Evolutionary conservation across 2,888 invertebrate species (phyloP).

Genomic region (Agrilus cyanescens): DNA sequence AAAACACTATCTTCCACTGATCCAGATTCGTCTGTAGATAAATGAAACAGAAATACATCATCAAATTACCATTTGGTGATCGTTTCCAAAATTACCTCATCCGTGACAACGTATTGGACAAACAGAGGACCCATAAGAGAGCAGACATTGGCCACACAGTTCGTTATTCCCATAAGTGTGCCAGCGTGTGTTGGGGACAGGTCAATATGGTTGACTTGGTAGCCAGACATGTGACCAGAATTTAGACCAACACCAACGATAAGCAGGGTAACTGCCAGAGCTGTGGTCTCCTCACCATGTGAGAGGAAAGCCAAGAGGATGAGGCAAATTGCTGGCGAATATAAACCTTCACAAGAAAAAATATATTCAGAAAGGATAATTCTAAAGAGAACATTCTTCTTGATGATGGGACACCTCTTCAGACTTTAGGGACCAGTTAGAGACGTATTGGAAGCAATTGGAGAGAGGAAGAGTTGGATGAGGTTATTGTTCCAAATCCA

Average conservation of each 20-base stretch:
- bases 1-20: constrained; percentile 67
- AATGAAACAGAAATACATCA: neutral
- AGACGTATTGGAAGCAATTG: too few relatives aligned
- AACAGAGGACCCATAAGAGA: constrained; percentile 63
- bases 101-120: constrained; percentile 51
- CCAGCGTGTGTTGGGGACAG: constrained; percentile 71
- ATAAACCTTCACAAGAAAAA: constrained; percentile 39
- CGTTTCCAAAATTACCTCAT: constrained; percentile 42
- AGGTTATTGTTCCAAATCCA: too few relatives aligned
- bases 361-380: neutral
- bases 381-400: neutral
- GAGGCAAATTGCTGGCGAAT: constrained; percentile 59
- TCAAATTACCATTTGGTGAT: too few relatives aligned
- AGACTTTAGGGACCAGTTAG: too few relatives aligned
- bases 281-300: constrained; percentile 41
- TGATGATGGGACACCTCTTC: neutral
- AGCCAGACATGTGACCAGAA: constrained; percentile 58
- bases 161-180: constrained; percentile 69
- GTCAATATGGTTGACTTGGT: constrained; percentile 65
- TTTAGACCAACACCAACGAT: constrained; percentile 59
- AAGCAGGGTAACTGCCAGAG: constrained; percentile 51
- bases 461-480: too few relatives aligned
- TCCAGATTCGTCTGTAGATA: constrained; percentile 44
- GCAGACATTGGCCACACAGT: constrained; percentile 58
- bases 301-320: constrained; percentile 46